phyloP scores from a whole-genome alignment of 1,140 invertebrate genomes.

The Latrodectus geometricus region DNA sequence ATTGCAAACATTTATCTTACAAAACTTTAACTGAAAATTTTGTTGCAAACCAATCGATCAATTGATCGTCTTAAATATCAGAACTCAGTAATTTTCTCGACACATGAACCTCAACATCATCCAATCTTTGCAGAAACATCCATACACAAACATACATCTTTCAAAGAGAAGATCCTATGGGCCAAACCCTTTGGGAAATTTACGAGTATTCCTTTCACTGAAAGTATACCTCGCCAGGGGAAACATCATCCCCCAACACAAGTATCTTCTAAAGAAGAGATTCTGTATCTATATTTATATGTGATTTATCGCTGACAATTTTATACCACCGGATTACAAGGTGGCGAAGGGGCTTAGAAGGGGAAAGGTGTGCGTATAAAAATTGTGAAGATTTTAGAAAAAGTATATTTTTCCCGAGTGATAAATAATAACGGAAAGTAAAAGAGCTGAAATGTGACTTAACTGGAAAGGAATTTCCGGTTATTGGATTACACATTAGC shows the following conservation, averaged over 20 bases:
- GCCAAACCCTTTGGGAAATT: slow-evolving; percentile 1
- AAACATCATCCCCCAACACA: not conserved
- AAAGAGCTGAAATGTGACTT: not conserved
- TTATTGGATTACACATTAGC: slow-evolving; percentile 26
- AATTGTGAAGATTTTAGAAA: not conserved
- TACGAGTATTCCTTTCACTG: slow-evolving; percentile 18
- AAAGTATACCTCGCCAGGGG: not conserved
- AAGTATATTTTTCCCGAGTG: not conserved
- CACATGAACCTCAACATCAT: not conserved
- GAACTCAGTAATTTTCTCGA: not conserved
- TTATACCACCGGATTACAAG: slow-evolving; percentile 1
- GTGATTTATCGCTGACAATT: slow-evolving; percentile 11
- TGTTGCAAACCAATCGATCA: not conserved
- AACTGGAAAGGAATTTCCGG: slow-evolving; percentile 8
- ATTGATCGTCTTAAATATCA: not conserved
- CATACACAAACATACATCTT: not conserved
- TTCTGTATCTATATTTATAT: slow-evolving; percentile 13
- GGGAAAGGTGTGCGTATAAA: not conserved
- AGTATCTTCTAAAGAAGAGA: not conserved
- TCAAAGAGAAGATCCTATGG: not conserved
- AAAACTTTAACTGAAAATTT: no score
- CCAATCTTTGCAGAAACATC: not conserved
- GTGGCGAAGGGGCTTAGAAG: not conserved
- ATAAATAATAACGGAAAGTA: not conserved
- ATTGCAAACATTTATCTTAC: no score